Percentiles rank a stretch among this genome's conserved stretches.
phyloP scores from a whole-genome alignment of 2,888 invertebrate genomes.

The Drosophila robusta region DNA sequence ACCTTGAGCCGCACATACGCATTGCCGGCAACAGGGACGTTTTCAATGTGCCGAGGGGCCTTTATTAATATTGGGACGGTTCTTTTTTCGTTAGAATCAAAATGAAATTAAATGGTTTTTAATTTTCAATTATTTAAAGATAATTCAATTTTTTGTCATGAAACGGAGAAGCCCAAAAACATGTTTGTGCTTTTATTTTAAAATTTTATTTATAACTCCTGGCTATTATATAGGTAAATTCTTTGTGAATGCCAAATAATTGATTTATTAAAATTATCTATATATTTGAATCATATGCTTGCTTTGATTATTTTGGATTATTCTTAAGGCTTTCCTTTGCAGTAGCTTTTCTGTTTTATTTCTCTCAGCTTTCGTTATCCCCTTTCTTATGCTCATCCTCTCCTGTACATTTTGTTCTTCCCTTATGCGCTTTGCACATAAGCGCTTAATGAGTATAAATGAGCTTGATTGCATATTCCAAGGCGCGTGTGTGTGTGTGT shows the following conservation, averaged over 20 bases:
- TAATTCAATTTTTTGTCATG: too few species aligned
- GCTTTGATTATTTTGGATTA: too few species aligned
- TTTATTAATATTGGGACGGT: not conserved
- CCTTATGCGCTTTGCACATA: slow-evolving; percentile 61
- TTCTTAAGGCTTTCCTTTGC: not conserved
- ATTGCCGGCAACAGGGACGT: slow-evolving; percentile 26
- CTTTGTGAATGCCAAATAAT: too few species aligned
- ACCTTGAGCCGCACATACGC: slow-evolving; percentile 30
- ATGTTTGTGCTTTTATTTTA: too few species aligned
- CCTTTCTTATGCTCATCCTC: slow-evolving; percentile 18
- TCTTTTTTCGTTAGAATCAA: not conserved
- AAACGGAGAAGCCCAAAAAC: too few species aligned
- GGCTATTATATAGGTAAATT: too few species aligned
- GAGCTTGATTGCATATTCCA: slow-evolving; percentile 80
- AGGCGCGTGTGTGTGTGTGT: slow-evolving; percentile 40
- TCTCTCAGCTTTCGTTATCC: not conserved
- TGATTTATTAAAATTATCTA: too few species aligned
- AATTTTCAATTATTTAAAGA: not conserved
- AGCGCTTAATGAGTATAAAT: slow-evolving; percentile 80
- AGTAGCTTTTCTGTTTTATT: not conserved
- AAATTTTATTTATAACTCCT: too few species aligned
- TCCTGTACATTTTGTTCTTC: slow-evolving; percentile 33
- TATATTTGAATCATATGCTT: too few species aligned
- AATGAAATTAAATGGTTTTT: not conserved
- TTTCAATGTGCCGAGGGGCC: not conserved